Evolutionary conservation across 2,113 vertebrate species (phyloP).

Genomic region (Micronycteris hirsuta): DNA sequence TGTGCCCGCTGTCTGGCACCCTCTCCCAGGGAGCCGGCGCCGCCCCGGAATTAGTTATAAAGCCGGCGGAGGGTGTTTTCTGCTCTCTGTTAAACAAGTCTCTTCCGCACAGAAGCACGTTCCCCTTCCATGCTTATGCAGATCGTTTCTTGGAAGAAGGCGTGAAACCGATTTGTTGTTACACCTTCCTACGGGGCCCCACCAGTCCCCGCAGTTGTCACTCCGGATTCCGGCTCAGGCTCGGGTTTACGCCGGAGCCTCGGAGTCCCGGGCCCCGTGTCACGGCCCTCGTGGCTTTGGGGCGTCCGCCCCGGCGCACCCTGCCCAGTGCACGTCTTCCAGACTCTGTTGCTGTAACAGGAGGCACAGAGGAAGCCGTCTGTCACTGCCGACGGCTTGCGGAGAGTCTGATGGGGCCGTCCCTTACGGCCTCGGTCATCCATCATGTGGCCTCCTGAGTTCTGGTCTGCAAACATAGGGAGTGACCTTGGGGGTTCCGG

Average conservation of each 20-base stretch:
- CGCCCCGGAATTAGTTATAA: slow-evolving; percentile 32
- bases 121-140: background rate
- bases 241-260: background rate
- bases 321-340: background rate
- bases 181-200: background rate
- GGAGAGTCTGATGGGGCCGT: background rate
- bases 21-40: background rate
- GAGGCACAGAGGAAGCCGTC: background rate
- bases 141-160: slow-evolving; percentile 33
- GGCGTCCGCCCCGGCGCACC: background rate
- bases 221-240: background rate
- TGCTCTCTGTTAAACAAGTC: slow-evolving; percentile 29
- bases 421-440: background rate
- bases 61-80: slow-evolving; percentile 25
- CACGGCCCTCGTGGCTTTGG: background rate
- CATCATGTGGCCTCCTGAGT: background rate
- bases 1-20: too few relatives aligned
- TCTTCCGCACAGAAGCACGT: background rate
- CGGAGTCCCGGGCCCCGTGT: background rate
- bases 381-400: background rate
- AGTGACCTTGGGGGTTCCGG: background rate
- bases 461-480: background rate
- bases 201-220: background rate
- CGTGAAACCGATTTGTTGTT: slow-evolving; percentile 43
- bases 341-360: background rate